Conservation (phyloP, 2,888 invertebrate genomes). For the Falcaria lacertinaria region DNA sequence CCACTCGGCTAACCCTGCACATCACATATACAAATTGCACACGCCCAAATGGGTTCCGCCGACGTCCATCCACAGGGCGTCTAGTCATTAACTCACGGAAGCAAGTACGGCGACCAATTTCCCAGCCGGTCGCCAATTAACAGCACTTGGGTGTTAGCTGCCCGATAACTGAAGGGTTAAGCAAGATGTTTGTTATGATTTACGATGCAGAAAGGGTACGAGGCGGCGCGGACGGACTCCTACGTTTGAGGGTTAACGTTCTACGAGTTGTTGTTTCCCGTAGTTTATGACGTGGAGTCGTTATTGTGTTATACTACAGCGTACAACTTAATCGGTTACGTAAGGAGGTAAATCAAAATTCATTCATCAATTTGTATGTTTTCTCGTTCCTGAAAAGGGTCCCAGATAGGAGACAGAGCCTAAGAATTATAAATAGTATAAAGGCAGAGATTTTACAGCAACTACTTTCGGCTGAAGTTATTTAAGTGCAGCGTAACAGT, state of each 20-base stretch:
- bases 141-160: constrained; percentile 58
- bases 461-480: no score
- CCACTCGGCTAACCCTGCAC: constrained; percentile 49
- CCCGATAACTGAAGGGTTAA: constrained; percentile 64
- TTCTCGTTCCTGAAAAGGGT: no score
- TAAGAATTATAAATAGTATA: no score
- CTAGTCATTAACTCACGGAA: constrained; percentile 77
- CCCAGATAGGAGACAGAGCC: no score
- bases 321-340: no score
- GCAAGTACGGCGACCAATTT: constrained; percentile 56
- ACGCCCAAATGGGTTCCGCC: constrained; percentile 73
- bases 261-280: background rate
- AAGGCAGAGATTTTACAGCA: no score
- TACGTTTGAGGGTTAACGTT: background rate
- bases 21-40: constrained; percentile 72
- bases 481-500: no score
- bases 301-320: no score
- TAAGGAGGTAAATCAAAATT: background rate
- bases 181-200: constrained; percentile 76
- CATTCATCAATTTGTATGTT: no score
- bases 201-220: constrained; percentile 44
- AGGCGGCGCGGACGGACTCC: constrained; percentile 1
- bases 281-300: background rate
- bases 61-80: constrained; percentile 71
- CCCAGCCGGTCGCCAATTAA: constrained; percentile 71